Conservation (phyloP, 2,797 vertebrate genomes). For the Botia kubotai region DNA sequence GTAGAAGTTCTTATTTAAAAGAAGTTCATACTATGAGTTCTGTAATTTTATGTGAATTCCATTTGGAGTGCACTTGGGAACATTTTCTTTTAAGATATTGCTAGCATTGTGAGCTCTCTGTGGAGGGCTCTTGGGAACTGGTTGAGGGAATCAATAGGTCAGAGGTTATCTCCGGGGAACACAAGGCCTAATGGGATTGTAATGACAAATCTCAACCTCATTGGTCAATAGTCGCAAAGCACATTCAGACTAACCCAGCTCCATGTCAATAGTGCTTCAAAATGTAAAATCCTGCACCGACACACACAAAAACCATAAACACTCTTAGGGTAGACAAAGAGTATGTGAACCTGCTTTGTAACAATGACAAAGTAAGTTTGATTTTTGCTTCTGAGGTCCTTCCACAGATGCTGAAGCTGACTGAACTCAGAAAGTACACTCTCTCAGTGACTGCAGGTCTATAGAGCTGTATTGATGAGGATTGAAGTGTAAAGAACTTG, state of each 20-base stretch:
- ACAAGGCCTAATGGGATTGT: constrained; percentile 67
- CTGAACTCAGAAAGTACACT: neutral
- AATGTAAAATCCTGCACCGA: constrained; percentile 8
- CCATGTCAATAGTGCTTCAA: constrained; percentile 4
- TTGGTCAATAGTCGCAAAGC: constrained; percentile 50
- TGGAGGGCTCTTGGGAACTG: constrained; percentile 49
- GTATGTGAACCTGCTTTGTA: neutral
- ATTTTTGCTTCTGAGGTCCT: constrained; percentile 20
- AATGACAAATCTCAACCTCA: constrained; percentile 58
- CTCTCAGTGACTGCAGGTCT: constrained; percentile 9
- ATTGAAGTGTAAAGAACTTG: constrained; percentile 20
- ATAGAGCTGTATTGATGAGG: constrained; percentile 28
- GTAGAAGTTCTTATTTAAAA: neutral
- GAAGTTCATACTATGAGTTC: neutral
- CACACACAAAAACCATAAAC: constrained; percentile 13
- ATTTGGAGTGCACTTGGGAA: constrained; percentile 47
- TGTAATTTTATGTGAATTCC: constrained; percentile 6
- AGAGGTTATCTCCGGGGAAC: constrained; percentile 58
- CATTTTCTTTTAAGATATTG: constrained; percentile 41
- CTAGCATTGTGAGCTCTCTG: constrained; percentile 37
- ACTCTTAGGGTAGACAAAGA: neutral
- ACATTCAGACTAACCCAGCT: constrained; percentile 25
- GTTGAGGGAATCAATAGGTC: constrained; percentile 57
- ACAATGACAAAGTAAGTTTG: neutral
- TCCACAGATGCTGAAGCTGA: constrained; percentile 16